Percentiles rank a stretch among this genome's conserved stretches.
phyloP scores from a whole-genome alignment of 2,797 vertebrate species.

The Hipposideros larvatus region DNA sequence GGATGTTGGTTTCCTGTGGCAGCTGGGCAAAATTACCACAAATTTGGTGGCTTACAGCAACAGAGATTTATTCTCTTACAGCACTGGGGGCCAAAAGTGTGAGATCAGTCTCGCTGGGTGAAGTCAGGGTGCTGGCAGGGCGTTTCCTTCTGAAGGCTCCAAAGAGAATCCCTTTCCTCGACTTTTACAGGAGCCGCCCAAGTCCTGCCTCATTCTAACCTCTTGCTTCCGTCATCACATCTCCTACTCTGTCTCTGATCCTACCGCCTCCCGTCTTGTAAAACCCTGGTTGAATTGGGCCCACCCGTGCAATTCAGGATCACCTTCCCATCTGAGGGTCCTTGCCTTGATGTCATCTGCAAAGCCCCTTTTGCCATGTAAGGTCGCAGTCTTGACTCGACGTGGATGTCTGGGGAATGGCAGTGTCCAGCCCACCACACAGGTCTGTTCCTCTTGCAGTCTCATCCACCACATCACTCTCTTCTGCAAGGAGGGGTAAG shows the following conservation, averaged over 20 bases:
- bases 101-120: background rate
- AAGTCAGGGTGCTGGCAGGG: background rate
- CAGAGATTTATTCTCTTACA: background rate
- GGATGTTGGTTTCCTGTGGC: background rate
- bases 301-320: background rate
- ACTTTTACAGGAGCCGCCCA: background rate
- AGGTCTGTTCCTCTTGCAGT: background rate
- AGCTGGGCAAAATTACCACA: background rate
- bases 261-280: background rate
- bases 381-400: background rate
- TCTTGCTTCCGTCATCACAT: background rate
- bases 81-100: background rate
- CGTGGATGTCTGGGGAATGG: background rate
- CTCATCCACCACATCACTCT: too few species aligned
- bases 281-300: background rate
- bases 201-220: rapidly evolving
- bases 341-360: background rate
- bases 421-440: background rate
- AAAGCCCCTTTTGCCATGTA: background rate
- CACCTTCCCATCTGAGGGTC: background rate
- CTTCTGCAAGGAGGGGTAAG: too few species aligned
- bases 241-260: background rate
- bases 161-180: background rate
- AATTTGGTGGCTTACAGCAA: background rate
- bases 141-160: background rate